A percentile compares a stretch with the other conserved stretches of the same genome.
Conservation (phyloP, 2,888 invertebrate species). For the Steinernema carpocapsae region DNA sequence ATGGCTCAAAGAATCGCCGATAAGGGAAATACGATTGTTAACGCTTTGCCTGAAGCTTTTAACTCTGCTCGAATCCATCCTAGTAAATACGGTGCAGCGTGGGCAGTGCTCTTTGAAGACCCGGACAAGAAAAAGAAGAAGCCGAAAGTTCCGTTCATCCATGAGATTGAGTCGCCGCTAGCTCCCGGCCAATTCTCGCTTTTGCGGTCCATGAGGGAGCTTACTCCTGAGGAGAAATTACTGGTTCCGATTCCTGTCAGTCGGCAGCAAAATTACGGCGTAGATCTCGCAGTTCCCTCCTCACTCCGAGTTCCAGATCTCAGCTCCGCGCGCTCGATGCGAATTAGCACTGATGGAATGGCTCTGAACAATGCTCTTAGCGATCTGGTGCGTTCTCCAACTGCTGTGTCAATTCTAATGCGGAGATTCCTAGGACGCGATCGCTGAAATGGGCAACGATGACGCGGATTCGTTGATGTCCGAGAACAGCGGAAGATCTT, state of each 20-base stretch:
- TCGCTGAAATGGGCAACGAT: constrained; percentile 30
- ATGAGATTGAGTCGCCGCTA: background rate
- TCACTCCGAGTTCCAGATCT: constrained; percentile 19
- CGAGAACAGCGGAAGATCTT: constrained; percentile 26
- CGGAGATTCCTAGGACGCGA: constrained; percentile 21
- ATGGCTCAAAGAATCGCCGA: background rate
- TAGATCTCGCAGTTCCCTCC: background rate
- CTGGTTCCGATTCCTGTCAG: background rate
- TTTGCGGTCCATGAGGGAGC: constrained; percentile 7
- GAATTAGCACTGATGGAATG: constrained; percentile 27
- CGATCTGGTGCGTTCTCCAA: constrained; percentile 28
- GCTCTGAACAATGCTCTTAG: constrained; percentile 28
- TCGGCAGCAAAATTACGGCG: background rate
- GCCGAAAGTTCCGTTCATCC: background rate
- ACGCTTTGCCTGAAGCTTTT: constrained; percentile 2
- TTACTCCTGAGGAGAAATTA: background rate
- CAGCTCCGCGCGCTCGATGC: background rate
- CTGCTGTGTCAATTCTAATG: constrained; percentile 4
- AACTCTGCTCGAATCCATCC: background rate
- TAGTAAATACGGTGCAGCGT: constrained; percentile 20
- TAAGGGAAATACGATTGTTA: constrained; percentile 2
- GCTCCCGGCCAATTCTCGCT: background rate
- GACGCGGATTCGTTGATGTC: constrained; percentile 26
- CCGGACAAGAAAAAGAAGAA: background rate
- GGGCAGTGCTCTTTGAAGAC: constrained; percentile 5